Base-by-base conservation (phyloP, 1,140 invertebrate species). In the Brachystomella parvula region DNA sequence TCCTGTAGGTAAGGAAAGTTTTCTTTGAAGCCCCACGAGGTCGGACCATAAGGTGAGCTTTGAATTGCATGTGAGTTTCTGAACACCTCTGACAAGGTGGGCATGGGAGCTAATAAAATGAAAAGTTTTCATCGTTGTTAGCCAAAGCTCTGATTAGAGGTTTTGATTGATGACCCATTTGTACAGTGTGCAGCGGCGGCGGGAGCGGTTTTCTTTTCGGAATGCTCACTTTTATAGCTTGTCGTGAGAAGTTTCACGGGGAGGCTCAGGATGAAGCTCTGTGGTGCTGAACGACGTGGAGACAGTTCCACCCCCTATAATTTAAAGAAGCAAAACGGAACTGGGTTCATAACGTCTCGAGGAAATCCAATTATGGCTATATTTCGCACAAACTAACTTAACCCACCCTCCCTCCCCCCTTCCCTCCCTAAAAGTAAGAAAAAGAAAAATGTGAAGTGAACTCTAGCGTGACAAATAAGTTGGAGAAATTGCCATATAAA, bases 281-380 rank as follows among this genome's bases (percentile, higher is more conserved):
- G 24, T 53, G 24, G 49, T 53, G 49, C 24, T 17, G 49, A 53
- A 53, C 49, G 49, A 53, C 49, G 49, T 53, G 49, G 49, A 53
- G 49, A 53, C 49, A 53, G 49, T 53, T 53, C 49, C 9, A 24
- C 49, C 49, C 49, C 9, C 49, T 53, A 53, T 53, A 53, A 53
- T 53, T 53, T 53, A 53, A 53, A 53, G 3, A 17, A 12, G 21
- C 49, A 24, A 15, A 53, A 6, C 6, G 35, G 24, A 53, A 26
- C 49, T 26, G 12, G 24, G 12, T 53, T 24, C 49, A 53, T 53
- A 53, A 53, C 49, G 15, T 53, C 24, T 24, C 9, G 12, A 53
- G 49, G 49, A 53, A 53, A 24, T 53, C 49, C 49, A 53, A 53
- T 53, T 53, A 53, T 53, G 12, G 24, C 49, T 53, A 53, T 53